Base-by-base conservation (phyloP, 2,888 invertebrate genomes). In the Eremobia ochroleuca region DNA sequence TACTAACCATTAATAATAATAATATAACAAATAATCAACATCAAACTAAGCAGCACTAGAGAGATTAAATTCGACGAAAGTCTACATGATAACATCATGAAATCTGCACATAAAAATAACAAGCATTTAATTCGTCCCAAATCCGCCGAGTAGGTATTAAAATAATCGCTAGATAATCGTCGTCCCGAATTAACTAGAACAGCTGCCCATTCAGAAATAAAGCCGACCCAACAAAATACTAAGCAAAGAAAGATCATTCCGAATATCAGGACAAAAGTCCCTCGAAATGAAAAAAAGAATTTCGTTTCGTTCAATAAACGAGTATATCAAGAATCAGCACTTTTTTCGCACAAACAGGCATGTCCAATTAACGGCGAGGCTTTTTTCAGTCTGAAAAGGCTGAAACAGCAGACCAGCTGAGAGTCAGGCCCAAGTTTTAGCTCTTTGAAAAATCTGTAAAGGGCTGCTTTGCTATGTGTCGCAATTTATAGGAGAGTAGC, bases 321-420 rank as follows among this genome's bases (percentile, higher is more conserved):
- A 61, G 80, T 77, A 75, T 80, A 82, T 82, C 85, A 88, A 89
- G 89, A 91, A 91, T 94, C 93, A 92, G 92, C 92, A 87, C 84
- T 91, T 91, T 91, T 92, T 89, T 89, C 91, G 91, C 91, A 86
- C 90, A 92, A 93, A 93, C 93, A 93, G 90, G 90, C 92, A 84
- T 88, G 92, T 93, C 94, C 95, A 95, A 95, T 95, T 95, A 95
- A 94, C 92, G 90, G 88, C 76, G 82, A 77, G 78, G 75, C 76
- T 89, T 91, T 92, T 92, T 92, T 91, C 81, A 89, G 79, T 83
- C 88, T 91, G 89, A 90, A 91, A 88, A 91, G 87, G 88, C 90
- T 91, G 88, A 90, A 91, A 91, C 87, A 88, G 90, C 85, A 90
- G 90, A 90, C 92, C 92, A 92, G 92, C 91, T 76, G 72, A 77